phyloP scores from a whole-genome alignment of 2,888 invertebrate species.

The Eustalomyia histrio region DNA sequence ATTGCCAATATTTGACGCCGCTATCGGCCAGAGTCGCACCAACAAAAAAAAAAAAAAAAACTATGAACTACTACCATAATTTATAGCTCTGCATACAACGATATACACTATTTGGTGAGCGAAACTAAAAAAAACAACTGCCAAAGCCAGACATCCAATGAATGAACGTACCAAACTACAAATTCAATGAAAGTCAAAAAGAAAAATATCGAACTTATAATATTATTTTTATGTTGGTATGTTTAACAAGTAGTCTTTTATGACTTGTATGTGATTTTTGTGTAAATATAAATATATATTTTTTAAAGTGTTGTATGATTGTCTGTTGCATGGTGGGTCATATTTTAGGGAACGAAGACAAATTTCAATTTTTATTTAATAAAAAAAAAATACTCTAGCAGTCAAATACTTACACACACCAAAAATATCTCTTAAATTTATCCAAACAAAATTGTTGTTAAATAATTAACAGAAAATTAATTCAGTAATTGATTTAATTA shows the following conservation, averaged over 20 bases:
- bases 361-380: too few relatives aligned
- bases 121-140: not conserved
- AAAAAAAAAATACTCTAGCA: too few relatives aligned
- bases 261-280: constrained; percentile 1
- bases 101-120: constrained; percentile 30
- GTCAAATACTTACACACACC: too few relatives aligned
- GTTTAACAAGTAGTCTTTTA: not conserved
- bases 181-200: constrained; percentile 13
- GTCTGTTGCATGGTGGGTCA: not conserved
- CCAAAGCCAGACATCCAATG: not conserved
- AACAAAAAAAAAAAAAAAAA: constrained; percentile 30
- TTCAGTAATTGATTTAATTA: too few relatives aligned
- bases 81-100: constrained; percentile 37
- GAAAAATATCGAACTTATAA: not conserved
- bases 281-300: not conserved
- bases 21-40: constrained; percentile 54
- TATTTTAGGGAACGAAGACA: too few relatives aligned
- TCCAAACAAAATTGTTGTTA: too few relatives aligned
- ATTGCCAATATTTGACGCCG: constrained; percentile 65
- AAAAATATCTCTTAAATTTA: too few relatives aligned
- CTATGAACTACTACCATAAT: constrained; percentile 44
- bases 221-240: not conserved
- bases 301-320: constrained; percentile 23
- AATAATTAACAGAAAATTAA: too few relatives aligned
- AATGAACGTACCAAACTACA: not conserved